These are phyloP conservation scores for Atherinomorus stipes DNA, from an alignment of 2,113 vertebrate species.

Conservation along the genomic window DNA sequence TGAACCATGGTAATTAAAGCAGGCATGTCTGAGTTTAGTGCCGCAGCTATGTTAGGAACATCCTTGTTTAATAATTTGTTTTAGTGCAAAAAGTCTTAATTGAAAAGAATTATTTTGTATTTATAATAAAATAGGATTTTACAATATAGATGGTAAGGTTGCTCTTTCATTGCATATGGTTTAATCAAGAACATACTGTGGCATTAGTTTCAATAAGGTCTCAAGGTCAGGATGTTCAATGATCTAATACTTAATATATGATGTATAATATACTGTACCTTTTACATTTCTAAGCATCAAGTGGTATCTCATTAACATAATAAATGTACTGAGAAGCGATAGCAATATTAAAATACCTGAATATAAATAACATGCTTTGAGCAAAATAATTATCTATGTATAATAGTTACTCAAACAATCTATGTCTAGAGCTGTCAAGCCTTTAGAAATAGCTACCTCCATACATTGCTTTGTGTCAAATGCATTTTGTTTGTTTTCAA, in stretches of 20 bases:
- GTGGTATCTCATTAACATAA: conserved; percentile 63
- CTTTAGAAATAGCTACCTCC: conserved; percentile 68
- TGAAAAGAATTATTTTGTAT: conserved; percentile 52
- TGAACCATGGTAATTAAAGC: conserved; percentile 61
- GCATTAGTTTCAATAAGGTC: conserved; percentile 67
- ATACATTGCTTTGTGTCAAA: conserved; percentile 81
- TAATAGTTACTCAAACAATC: conserved; percentile 65
- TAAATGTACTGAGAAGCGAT: conserved; percentile 64
- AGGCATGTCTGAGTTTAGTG: conserved; percentile 64
- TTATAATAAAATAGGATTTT: conserved; percentile 71
- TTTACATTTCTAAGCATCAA: conserved; percentile 74
- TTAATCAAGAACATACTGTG: conserved; percentile 69
- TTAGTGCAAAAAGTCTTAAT: conserved; percentile 74
- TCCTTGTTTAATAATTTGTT: conserved; percentile 59
- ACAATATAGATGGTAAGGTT: conserved; percentile 68
- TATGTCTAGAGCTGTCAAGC: conserved; percentile 66
- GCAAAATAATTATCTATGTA: conserved; percentile 79
- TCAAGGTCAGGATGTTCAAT: conserved; percentile 60
- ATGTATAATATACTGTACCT: conserved; percentile 47
- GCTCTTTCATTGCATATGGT: conserved; percentile 81
- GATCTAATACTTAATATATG: conserved; percentile 65
- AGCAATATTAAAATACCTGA: conserved; percentile 79
- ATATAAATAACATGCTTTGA: conserved; percentile 81
- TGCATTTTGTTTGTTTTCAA: conserved; percentile 64
- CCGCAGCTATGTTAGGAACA: conserved; percentile 69